Base-by-base conservation (phyloP, 2,888 invertebrate genomes). In the Lasioglossum lativentre region DNA sequence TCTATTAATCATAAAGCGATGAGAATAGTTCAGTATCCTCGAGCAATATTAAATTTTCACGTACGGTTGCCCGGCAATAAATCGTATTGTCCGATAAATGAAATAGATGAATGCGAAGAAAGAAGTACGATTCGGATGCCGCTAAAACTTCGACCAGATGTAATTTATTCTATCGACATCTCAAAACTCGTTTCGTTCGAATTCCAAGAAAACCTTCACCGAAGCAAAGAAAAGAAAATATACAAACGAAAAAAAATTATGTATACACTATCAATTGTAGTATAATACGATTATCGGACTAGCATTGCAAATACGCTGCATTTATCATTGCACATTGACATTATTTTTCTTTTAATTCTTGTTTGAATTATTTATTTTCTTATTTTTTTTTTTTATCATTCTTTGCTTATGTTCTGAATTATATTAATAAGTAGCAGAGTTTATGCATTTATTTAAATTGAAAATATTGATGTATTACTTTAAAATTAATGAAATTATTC, bases 21-120 rank as follows among this genome's bases (percentile, higher is more conserved):
- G 45, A 72, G 38, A 72, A 72, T 42, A 30, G 72, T 72, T 45
- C 72, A 70, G 34, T 68, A 68, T 68, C 34, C 66, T 68, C 34
- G 66, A 68, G 66, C 66, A 68, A 45, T 72, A 72, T 72, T 73
- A 47, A 47, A 73, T 73, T 73, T 73, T 73, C 52, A 73, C 34
- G 34, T 52, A 52, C 73, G 34, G 45, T 14, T 47, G 30, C 19
- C 45, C 34, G 19, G 34, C 52, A 34, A 52, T 34, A 73, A 73
- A 73, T 52, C 52, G 52, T 52, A 73, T 47, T 34, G 73, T 73
- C 19, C 52, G 19, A 47, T 73, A 73, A 73, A 73, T 73, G 73
- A 73, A 73, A 73, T 73, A 47, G 72, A 73, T 72, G 42, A 72
- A 45, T 47, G 47, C 19, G 27, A 12, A 19, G 72, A 47, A 30